phyloP scores from a whole-genome alignment of 2,113 vertebrate species.

The Ceratotherium simum region DNA sequence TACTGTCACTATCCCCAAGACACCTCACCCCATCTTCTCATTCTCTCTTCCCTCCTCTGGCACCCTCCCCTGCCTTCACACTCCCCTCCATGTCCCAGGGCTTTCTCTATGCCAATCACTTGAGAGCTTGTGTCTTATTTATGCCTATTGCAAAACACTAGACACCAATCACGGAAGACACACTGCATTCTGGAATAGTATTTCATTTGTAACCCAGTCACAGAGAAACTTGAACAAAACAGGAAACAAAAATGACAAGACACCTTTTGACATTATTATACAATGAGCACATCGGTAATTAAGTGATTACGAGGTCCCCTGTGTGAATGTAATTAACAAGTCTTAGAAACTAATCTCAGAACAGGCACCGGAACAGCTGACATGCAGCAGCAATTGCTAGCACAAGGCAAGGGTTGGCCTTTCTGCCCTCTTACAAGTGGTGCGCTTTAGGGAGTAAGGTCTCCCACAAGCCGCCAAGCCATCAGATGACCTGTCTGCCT shows the following conservation, averaged over 20 bases:
- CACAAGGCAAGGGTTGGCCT: accelerated
- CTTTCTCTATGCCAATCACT: not conserved
- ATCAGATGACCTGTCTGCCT: not conserved
- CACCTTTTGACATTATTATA: not conserved
- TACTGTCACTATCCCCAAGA: not conserved
- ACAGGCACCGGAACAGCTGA: not conserved
- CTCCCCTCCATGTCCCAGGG: not conserved
- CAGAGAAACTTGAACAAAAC: not conserved
- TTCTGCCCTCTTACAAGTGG: not conserved
- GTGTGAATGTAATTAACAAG: not conserved
- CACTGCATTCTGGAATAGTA: not conserved
- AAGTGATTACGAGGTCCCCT: constrained; percentile 35
- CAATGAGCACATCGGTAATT: not conserved
- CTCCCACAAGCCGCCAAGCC: not conserved
- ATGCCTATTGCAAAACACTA: not conserved
- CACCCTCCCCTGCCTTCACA: no score
- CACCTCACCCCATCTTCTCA: accelerated
- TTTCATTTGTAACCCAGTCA: not conserved
- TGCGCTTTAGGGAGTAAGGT: accelerated
- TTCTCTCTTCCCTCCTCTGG: not conserved
- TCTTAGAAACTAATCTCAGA: not conserved
- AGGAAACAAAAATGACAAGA: not conserved
- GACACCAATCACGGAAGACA: not conserved
- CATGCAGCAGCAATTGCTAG: accelerated
- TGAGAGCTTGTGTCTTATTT: not conserved